These are phyloP conservation scores for Epinephelus lanceolatus DNA, from an alignment of 2,113 vertebrate genomes.

Conservation along the genomic window DNA sequence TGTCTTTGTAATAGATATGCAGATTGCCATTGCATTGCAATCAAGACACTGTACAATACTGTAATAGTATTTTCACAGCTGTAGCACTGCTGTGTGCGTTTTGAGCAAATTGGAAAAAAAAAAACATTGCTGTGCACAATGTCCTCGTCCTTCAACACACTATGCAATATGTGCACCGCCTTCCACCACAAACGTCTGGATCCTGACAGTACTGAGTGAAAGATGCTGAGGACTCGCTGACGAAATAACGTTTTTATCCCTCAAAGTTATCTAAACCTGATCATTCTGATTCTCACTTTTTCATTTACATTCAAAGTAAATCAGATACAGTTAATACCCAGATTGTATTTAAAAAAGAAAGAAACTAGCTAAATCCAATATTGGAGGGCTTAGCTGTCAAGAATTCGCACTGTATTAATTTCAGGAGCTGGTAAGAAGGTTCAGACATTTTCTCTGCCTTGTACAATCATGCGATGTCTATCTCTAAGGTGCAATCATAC, in stretches of 20 bases:
- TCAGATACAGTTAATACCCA: constrained; percentile 8
- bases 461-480: neutral
- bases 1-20: neutral
- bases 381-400: neutral
- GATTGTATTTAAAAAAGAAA: constrained; percentile 1
- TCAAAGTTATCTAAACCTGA: neutral
- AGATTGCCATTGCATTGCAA: neutral
- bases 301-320: neutral
- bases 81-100: neutral
- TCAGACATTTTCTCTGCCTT: constrained; percentile 6
- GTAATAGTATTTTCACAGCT: constrained; percentile 4
- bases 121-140: too few relatives aligned
- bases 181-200: neutral
- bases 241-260: neutral
- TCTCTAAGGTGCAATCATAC: neutral
- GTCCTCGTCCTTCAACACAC: neutral
- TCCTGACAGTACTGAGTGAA: neutral
- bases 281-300: neutral
- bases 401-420: neutral
- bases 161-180: neutral
- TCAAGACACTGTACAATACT: neutral
- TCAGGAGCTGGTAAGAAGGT: neutral
- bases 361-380: neutral
- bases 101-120: too few relatives aligned
- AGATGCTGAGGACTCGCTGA: neutral